These are phyloP conservation scores for Cerceris rybyensis DNA, from an alignment of 2,888 invertebrate genomes.

Conservation along the genomic window DNA sequence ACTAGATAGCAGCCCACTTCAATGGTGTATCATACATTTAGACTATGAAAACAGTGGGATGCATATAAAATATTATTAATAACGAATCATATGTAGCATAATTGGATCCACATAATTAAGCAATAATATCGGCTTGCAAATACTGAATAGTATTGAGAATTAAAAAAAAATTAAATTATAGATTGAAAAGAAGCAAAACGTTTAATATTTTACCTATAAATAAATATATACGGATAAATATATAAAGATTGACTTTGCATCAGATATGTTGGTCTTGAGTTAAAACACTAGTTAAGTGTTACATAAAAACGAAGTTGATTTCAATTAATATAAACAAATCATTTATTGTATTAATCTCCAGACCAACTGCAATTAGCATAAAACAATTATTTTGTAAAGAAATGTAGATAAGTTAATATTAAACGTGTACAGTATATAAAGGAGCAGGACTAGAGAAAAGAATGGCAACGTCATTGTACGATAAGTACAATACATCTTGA, in stretches of 20 bases:
- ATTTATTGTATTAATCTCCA: conserved; percentile 42
- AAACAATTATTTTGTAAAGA: conserved; percentile 60
- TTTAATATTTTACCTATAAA: conserved; percentile 6
- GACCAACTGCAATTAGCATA: conserved; percentile 45
- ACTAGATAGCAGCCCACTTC: conserved; percentile 62
- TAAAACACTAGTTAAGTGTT: conserved; percentile 28
- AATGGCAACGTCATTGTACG: conserved; percentile 53
- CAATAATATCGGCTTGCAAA: conserved; percentile 10
- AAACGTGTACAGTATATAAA: conserved; percentile 57
- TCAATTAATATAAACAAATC: conserved; percentile 30
- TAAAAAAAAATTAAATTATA: neutral
- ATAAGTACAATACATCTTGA: conserved; percentile 61
- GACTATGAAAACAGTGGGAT: conserved; percentile 59
- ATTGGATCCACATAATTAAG: conserved; percentile 53
- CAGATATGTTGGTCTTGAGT: conserved; percentile 6
- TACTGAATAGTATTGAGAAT: conserved; percentile 5
- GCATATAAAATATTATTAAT: conserved; percentile 53
- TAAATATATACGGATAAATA: conserved; percentile 14
- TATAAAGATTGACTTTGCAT: conserved; percentile 28
- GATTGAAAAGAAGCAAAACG: neutral
- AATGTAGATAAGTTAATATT: conserved; percentile 64
- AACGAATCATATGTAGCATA: conserved; percentile 42
- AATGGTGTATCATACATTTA: conserved; percentile 67
- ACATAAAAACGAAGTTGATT: conserved; percentile 24
- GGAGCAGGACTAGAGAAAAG: conserved; percentile 30